Base-by-base conservation (phyloP, 2,113 vertebrate genomes). In the Castor canadensis region DNA sequence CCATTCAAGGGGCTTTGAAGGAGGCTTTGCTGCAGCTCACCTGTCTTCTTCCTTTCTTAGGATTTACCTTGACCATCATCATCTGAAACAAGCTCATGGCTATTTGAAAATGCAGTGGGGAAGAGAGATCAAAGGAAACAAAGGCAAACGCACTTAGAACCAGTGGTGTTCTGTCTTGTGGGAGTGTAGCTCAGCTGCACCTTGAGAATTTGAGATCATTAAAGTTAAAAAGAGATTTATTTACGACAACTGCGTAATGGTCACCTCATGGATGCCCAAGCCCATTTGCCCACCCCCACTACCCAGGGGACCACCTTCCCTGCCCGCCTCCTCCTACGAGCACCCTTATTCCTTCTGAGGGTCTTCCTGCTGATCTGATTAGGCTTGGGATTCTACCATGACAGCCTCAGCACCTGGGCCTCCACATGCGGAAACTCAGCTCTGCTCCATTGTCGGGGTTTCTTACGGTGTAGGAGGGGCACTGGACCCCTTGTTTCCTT, bases 271-370 rank as follows among this genome's bases (percentile, higher is more conserved):
- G 60, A 22, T 1, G 17, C 2, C 40, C 20, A 20, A 10, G n/a
- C 7, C 49, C 35, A 38, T 30, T 30, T 43, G 26, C 13, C 9
- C 24, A 38, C 13, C 56, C n/a, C 54, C 64, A 66, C 64, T 35
- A 12, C 12, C 11, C 28, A 35, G 13, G 11, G 52, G 52, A 52
- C 52, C 9, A 52, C 52, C 52, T 9, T 52, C 52, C 52, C 52
- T 52, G 52, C 8, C 52, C 52, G 52, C 52, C 15, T 10, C 9
- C 35, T 15, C 15, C 35, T 16, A 3, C 40, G 73, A 17, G 35
- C 5, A 24, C 38, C 58, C 72, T 20, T 19, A n/a, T 4, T 5
- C 10, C 17, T 20, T 16, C 26, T 4, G 2, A 6, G 16, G 5
- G 17, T 52, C 52, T 49, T 66, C 35, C 24, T 9, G 1, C 58